These are phyloP conservation scores for Abramis brama DNA, from an alignment of 2,113 vertebrate species.

Conservation along the genomic window DNA sequence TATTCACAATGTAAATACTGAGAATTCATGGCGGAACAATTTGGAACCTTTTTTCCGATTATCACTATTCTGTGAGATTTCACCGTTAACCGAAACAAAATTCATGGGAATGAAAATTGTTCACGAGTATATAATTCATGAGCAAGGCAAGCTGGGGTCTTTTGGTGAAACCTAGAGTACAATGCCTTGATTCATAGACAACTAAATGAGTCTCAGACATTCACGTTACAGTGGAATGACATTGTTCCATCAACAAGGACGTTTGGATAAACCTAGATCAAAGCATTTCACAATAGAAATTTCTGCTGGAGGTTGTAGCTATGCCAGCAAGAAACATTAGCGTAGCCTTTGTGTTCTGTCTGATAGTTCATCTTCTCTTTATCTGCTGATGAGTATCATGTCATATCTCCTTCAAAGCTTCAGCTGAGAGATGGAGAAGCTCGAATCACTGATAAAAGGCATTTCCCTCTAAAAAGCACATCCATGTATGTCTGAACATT, in stretches of 20 bases:
- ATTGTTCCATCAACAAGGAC: conserved; percentile 67
- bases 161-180: conserved; percentile 7
- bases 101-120: not conserved
- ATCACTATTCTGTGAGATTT: not conserved
- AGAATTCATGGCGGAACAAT: not conserved
- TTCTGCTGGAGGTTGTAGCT: conserved; percentile 43
- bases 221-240: conserved; percentile 57
- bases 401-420: not conserved
- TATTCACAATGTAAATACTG: not conserved
- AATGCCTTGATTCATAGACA: conserved; percentile 43
- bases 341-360: conserved; percentile 1
- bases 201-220: conserved; percentile 53
- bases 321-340: conserved; percentile 21
- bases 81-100: not conserved
- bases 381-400: conserved; percentile 25
- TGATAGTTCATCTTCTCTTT: conserved; percentile 6
- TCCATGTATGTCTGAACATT: not conserved
- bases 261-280: conserved; percentile 73
- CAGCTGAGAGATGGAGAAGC: conserved; percentile 19
- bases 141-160: not conserved
- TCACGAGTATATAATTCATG: not conserved
- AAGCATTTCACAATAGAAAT: conserved; percentile 75
- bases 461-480: not conserved
- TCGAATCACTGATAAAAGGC: not conserved
- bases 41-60: not conserved